These are phyloP conservation scores for Scleropages formosus DNA, from an alignment of 2,797 vertebrate species.

Conservation along the genomic window DNA sequence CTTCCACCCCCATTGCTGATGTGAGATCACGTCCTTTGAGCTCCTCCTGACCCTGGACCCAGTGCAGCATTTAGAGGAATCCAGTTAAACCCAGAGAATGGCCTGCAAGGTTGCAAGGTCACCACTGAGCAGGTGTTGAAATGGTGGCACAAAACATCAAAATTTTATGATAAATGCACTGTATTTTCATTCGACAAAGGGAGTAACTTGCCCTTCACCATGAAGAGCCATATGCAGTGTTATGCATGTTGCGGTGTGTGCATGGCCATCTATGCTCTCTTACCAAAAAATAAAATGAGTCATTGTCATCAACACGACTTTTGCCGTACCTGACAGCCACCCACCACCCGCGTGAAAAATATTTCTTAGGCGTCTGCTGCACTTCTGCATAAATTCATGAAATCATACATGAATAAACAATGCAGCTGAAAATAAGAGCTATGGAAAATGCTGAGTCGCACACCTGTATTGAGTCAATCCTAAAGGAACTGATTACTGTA, in stretches of 20 bases:
- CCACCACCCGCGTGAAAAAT: not conserved
- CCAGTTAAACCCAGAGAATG: too few relatives aligned
- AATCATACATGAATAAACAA: conserved; percentile 31
- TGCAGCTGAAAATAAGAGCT: not conserved
- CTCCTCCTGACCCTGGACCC: not conserved
- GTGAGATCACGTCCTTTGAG: not conserved
- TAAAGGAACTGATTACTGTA: conserved; percentile 22
- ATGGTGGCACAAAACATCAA: not conserved
- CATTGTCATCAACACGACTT: not conserved
- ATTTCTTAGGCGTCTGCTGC: conserved; percentile 15
- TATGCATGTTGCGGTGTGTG: not conserved
- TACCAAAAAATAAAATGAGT: conserved; percentile 1
- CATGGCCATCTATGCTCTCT: not conserved
- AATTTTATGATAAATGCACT: not conserved
- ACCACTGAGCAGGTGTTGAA: conserved; percentile 1
- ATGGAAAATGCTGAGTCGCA: conserved; percentile 17
- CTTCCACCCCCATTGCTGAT: not conserved
- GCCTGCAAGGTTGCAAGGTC: not conserved
- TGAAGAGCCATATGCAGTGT: not conserved
- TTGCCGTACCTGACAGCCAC: conserved; percentile 1
- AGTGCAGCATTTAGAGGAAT: not conserved
- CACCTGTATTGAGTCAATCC: conserved; percentile 14
- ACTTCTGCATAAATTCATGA: conserved; percentile 33
- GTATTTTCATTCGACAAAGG: too few relatives aligned
- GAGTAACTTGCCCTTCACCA: not conserved